phyloP scores from a whole-genome alignment of 2,888 invertebrate species.

The Pyrochroa serraticornis region DNA sequence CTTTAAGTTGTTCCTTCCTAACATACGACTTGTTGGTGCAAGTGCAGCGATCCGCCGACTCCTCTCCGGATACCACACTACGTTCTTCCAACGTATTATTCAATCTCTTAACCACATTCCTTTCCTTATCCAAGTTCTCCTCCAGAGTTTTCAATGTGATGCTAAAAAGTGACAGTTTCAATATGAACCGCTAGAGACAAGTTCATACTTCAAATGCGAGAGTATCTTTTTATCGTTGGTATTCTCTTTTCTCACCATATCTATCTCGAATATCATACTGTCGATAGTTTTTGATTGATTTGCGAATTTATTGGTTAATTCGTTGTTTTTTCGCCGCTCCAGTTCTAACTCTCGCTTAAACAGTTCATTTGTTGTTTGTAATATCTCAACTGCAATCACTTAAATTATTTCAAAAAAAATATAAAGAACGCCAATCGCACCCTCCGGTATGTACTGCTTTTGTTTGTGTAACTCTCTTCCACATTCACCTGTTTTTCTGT shows the following conservation, averaged over 20 bases:
- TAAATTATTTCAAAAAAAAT: neutral
- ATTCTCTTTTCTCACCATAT: constrained; percentile 13
- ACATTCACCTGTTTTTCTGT: constrained; percentile 37
- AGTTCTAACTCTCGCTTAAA: constrained; percentile 18
- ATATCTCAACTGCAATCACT: constrained; percentile 7
- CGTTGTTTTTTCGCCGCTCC: constrained; percentile 17
- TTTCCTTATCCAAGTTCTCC: neutral
- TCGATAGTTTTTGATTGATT: constrained; percentile 23
- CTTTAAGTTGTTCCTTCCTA: too few species aligned
- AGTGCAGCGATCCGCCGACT: too few species aligned
- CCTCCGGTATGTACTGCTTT: constrained; percentile 17
- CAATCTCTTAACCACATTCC: too few species aligned
- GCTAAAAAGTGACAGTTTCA: neutral
- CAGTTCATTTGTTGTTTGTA: constrained; percentile 7
- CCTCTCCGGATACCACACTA: too few species aligned
- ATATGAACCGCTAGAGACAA: neutral
- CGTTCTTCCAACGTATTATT: too few species aligned
- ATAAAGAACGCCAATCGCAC: neutral
- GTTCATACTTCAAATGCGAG: constrained; percentile 16
- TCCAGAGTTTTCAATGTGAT: neutral
- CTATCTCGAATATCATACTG: constrained; percentile 18
- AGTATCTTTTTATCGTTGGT: constrained; percentile 16
- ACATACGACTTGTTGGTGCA: too few species aligned
- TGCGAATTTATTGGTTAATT: constrained; percentile 12
- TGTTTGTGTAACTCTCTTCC: constrained; percentile 29